Base-by-base conservation (phyloP, 2,888 invertebrate genomes). In the Pecten maximus region DNA sequence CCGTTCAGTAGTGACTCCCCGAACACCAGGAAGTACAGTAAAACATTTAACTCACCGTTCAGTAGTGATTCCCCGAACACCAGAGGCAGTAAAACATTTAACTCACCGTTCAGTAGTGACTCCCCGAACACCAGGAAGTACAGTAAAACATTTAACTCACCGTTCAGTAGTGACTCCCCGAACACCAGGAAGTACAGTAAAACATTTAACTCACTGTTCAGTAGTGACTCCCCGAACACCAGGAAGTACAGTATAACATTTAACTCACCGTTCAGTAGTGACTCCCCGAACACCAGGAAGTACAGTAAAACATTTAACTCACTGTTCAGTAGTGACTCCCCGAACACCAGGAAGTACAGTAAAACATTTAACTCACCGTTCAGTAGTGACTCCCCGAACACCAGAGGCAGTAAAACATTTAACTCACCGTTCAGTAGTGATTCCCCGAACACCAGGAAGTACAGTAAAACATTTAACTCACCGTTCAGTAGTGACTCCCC, bases 271-370 rank as follows among this genome's bases (percentile, higher is more conserved):
- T 97, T 97, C 39, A 97, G 96, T 16, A 97, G 95, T 0, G 97
- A 97, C 94, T 97, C 97, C 44, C 97, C 97, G 95, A 97, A 97
- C 19, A 97, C 97, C 91, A 97, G 96, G 94, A 97, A 97, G 94
- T 97, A 97, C n/a, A n/a, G n/a, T 40, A 97, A 96, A 94, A 97
- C 97, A 91, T 28, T 35, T 35, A 28, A 89, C 94, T 94, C 94
- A 97, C 97, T 97, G 94, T 97, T 97, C 39, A 97, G 96, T 19
- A 97, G 95, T 0, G 97, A 97, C 94, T 97, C 97, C 44, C 97
- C 97, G 95, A 97, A 97, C 19, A 97, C 97, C 91, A 97, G 96
- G 94, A 97, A 97, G 94, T 97, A 97, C n/a, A n/a, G n/a, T 40
- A 97, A 96, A 94, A 97, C 97, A 16, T 12, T 4, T 48, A 48